phyloP scores from a whole-genome alignment of 2,888 invertebrate genomes.

The Caenorhabditis sp. region DNA sequence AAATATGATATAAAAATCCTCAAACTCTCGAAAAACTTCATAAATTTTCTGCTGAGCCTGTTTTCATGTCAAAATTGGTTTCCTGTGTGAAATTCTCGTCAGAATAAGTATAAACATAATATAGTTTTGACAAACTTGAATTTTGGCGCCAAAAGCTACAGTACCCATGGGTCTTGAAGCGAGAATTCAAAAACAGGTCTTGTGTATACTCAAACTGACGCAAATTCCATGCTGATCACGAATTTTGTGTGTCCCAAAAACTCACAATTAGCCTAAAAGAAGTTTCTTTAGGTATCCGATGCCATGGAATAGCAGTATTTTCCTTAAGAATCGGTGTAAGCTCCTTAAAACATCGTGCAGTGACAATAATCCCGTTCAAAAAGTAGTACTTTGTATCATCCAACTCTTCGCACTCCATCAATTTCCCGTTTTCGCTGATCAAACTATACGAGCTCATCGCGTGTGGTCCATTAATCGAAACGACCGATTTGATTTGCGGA shows the following conservation, averaged over 20 bases:
- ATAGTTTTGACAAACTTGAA: no score
- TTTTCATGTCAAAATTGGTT: slow-evolving; percentile 44
- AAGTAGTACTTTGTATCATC: slow-evolving; percentile 13
- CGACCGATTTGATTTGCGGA: slow-evolving; percentile 33
- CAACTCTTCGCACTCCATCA: slow-evolving; percentile 13
- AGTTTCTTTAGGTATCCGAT: slow-evolving; percentile 31
- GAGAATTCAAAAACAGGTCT: no score
- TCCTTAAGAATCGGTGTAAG: slow-evolving; percentile 11
- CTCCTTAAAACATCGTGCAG: slow-evolving; percentile 13
- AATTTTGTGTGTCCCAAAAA: neutral
- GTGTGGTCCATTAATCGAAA: slow-evolving; percentile 48
- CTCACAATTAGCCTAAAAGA: slow-evolving; percentile 41
- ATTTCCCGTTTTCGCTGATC: slow-evolving; percentile 32
- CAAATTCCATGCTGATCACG: neutral
- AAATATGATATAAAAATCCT: no score
- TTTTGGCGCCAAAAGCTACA: no score
- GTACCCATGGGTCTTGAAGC: no score
- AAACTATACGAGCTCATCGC: slow-evolving; percentile 24
- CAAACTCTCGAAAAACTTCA: no score
- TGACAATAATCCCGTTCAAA: slow-evolving; percentile 27
- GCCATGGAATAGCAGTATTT: slow-evolving; percentile 31
- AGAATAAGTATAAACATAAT: no score
- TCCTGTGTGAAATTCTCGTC: no score
- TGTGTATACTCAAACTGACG: neutral
- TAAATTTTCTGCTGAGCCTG: slow-evolving; percentile 46